Base-by-base conservation (phyloP, 2,888 invertebrate species). In the Mythimna albipuncta region DNA sequence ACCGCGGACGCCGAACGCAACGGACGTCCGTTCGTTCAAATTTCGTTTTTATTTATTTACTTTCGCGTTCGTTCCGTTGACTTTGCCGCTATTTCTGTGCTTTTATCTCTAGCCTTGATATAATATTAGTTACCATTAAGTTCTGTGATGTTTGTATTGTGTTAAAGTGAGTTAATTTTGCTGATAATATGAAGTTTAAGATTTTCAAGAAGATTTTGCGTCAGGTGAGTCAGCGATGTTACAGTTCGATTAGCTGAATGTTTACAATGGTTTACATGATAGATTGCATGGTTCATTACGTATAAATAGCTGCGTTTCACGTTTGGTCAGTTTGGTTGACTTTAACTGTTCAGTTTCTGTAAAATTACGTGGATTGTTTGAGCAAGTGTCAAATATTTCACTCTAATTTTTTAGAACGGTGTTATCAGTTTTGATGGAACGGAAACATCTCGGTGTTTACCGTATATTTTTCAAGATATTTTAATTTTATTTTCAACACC, bases 111-210 rank as follows among this genome's bases (percentile, higher is more conserved):
- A 88, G 81, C 88, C 89, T 90, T 90, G 87, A 80, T 81, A 82
- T 86, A 79, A 85, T 85, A 84, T 91, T 88, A 83, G 86, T 89
- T 88, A 76, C 80, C 80, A 76, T 85, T 83, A 75, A 75, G 75
- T 87, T 84, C 77, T 75, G 90, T 90, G 88, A 89, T 91, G 89
- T 86, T 87, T 77, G 41, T 77, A 72, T 79, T 89, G 89, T 88
- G 86, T 84, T 79, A 32, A 82, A 77, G 87, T 86, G 87, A 77
- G 64, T 68, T 73, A n/a, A 32, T 77, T 72, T 67, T 52, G 59
- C 38, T 52, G 70, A 82, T 72, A 95, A 82, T 73, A 95, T 96
- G 96, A 95, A 95, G 91, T 96, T 96, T 84, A 96, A 93, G 88
- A 88, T 96, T 84, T 94, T 96, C 87, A 96, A 95, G 93, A 95